A percentile compares a stretch with the other conserved stretches of the same genome.
Evolutionary conservation across 2,113 vertebrate species (phyloP).

Genomic region (Amblyopsis rosae): DNA sequence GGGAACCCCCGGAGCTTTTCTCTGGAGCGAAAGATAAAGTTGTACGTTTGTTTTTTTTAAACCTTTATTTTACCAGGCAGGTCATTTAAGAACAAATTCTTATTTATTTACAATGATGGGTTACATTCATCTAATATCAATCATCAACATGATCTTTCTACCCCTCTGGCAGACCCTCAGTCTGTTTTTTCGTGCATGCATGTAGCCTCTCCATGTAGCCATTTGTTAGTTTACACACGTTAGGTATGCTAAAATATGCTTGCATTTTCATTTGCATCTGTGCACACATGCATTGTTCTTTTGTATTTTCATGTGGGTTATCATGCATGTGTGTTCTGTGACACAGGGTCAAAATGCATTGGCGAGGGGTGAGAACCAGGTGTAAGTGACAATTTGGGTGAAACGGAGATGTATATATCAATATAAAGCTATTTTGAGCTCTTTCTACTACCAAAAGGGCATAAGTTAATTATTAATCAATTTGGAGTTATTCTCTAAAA

Average conservation of each 20-base stretch:
- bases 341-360: too few relatives aligned
- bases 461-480: too few relatives aligned
- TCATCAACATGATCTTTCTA: background rate
- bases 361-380: too few relatives aligned
- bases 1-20: conserved; percentile 26
- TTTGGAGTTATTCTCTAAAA: too few relatives aligned
- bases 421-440: too few relatives aligned
- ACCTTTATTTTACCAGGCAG: background rate
- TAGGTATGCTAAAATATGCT: background rate
- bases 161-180: too few relatives aligned
- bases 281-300: background rate
- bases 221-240: background rate
- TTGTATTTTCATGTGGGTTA: background rate
- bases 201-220: background rate
- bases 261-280: background rate
- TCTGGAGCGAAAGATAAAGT: background rate
- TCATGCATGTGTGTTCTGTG: background rate
- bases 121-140: background rate
- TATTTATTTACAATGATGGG: too few relatives aligned
- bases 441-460: too few relatives aligned
- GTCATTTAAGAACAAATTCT: too few relatives aligned
- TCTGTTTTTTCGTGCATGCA: background rate
- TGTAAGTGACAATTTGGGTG: too few relatives aligned
- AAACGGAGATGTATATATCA: too few relatives aligned
- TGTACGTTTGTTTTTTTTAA: background rate